These are phyloP conservation scores for Blastobasis lacticolella DNA, from an alignment of 2,888 invertebrate genomes.

Conservation along the genomic window DNA sequence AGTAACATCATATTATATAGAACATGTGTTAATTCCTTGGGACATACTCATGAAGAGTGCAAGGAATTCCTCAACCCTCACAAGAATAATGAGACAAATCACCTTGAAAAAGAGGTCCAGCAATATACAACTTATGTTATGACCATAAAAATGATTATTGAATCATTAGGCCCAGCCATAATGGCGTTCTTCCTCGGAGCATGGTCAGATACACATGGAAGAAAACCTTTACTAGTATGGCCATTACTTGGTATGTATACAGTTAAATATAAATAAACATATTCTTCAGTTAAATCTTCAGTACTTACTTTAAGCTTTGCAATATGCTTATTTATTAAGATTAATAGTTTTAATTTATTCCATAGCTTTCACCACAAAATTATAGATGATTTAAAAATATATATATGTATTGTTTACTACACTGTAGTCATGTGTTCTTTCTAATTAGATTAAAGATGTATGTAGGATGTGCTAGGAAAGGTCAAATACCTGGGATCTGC, in stretches of 20 bases:
- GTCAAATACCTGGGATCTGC: too few species aligned
- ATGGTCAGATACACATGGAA: constrained; percentile 87
- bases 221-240: constrained; percentile 80
- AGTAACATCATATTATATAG: constrained; percentile 81
- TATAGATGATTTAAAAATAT: too few species aligned
- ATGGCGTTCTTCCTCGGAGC: constrained; percentile 83
- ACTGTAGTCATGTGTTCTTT: too few species aligned
- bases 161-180: constrained; percentile 79
- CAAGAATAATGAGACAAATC: constrained; percentile 67
- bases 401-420: too few species aligned
- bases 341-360: too few species aligned
- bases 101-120: constrained; percentile 72
- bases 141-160: constrained; percentile 76
- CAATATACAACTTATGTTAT: constrained; percentile 77
- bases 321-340: too few species aligned
- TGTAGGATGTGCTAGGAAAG: too few species aligned
- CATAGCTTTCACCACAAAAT: too few species aligned
- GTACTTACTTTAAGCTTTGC: too few species aligned
- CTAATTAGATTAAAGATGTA: too few species aligned
- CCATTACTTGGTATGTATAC: constrained; percentile 74
- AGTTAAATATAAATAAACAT: not conserved
- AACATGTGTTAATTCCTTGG: constrained; percentile 77
- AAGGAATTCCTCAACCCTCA: constrained; percentile 62
- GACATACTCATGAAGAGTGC: constrained; percentile 76
- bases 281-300: not conserved